phyloP scores from a whole-genome alignment of 2,888 invertebrate genomes.

The Charanyca ferruginea region DNA sequence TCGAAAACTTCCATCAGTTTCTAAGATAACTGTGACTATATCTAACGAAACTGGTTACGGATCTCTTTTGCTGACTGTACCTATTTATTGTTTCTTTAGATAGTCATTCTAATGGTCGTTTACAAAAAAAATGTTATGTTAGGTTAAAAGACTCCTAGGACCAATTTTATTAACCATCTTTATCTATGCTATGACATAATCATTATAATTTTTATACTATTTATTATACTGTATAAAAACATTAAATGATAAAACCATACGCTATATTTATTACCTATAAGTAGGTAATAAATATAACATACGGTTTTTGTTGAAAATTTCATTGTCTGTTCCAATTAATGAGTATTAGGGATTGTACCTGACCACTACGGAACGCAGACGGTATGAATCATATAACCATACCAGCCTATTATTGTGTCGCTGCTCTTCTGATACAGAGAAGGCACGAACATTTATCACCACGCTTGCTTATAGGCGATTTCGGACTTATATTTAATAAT shows the following conservation, averaged over 20 bases:
- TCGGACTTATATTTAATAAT: too few relatives aligned
- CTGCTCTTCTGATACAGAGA: too few relatives aligned
- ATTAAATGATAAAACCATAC: background rate
- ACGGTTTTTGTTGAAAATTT: background rate
- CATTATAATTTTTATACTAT: background rate
- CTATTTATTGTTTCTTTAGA: too few relatives aligned
- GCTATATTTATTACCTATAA: background rate
- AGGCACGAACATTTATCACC: background rate
- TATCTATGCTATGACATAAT: background rate
- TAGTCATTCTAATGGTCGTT: too few relatives aligned
- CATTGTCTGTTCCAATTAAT: background rate
- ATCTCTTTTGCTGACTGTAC: too few relatives aligned
- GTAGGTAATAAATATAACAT: too few relatives aligned
- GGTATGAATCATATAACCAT: conserved; percentile 15
- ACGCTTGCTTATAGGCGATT: background rate
- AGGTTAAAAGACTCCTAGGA: background rate
- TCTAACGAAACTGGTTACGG: too few relatives aligned
- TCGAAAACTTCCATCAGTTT: too few relatives aligned
- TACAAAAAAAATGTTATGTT: too few relatives aligned
- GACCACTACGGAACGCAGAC: background rate
- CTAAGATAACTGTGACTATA: too few relatives aligned
- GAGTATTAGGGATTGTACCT: background rate
- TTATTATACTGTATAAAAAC: background rate
- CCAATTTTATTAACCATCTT: background rate
- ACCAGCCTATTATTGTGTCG: background rate